Conservation (phyloP, 2,113 vertebrate genomes). For the Proterorhinus semilunaris region DNA sequence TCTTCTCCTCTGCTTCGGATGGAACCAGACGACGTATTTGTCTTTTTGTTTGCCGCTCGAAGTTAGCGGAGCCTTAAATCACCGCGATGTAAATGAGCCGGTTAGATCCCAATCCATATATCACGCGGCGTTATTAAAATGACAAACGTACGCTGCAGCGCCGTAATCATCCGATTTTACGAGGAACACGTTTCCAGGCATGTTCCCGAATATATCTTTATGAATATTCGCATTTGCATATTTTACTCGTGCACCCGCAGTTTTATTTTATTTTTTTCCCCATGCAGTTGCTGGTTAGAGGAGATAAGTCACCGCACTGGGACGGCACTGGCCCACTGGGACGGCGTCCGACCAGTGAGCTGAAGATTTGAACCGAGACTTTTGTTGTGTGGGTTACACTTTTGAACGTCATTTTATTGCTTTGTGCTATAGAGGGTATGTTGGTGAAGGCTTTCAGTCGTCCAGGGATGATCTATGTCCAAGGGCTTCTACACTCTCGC, state of each 20-base stretch:
- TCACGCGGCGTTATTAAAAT: neutral
- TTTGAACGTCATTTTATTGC: no score
- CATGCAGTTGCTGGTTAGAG: neutral
- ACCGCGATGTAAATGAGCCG: slow-evolving; percentile 13
- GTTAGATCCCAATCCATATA: neutral
- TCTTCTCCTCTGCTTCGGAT: slow-evolving; percentile 23
- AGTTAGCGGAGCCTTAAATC: slow-evolving; percentile 5
- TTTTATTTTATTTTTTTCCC: neutral
- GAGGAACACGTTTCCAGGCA: neutral
- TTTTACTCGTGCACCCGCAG: neutral
- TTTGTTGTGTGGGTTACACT: no score
- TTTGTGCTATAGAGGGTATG: no score
- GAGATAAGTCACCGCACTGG: no score
- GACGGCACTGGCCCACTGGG: no score
- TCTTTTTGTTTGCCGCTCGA: neutral
- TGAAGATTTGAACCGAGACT: no score
- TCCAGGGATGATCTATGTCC: no score
- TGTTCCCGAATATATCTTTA: neutral
- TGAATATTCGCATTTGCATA: neutral
- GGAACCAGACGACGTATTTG: neutral
- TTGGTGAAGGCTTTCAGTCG: no score
- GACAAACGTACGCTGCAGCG: slow-evolving; percentile 8
- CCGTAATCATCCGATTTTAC: neutral
- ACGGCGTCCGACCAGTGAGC: no score
- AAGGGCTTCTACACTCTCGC: no score